These are phyloP conservation scores for Danio jaintianensis DNA, from an alignment of 2,797 vertebrate genomes.

Conservation along the genomic window DNA sequence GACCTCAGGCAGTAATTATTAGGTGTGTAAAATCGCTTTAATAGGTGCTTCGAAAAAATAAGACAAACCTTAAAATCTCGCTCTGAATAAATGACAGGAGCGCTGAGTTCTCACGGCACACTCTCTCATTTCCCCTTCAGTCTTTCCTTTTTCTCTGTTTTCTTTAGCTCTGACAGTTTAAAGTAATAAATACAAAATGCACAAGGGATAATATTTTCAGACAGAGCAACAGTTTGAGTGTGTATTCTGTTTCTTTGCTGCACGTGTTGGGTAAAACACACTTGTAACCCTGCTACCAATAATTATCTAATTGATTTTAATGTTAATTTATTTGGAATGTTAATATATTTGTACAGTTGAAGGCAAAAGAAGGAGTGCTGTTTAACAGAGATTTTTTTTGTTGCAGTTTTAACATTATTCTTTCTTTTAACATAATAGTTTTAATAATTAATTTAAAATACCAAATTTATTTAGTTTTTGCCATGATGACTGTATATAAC, in stretches of 20 bases:
- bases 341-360: not conserved
- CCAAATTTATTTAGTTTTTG: no score
- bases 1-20: slow-evolving; percentile 23
- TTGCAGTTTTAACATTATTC: no score
- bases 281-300: not conserved
- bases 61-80: slow-evolving; percentile 38
- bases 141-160: slow-evolving; percentile 30
- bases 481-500: no score
- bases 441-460: no score
- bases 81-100: slow-evolving; percentile 29
- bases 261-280: not conserved
- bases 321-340: not conserved
- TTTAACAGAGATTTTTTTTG: no score
- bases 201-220: slow-evolving; percentile 53
- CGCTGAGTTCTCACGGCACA: slow-evolving; percentile 31
- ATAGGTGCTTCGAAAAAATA: slow-evolving; percentile 16
- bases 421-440: no score
- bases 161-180: slow-evolving; percentile 45
- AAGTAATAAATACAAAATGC: slow-evolving; percentile 53
- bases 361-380: no score
- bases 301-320: not conserved
- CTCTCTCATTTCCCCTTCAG: slow-evolving; percentile 7
- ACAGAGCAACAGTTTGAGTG: not conserved
- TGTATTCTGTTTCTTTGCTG: slow-evolving; percentile 1
- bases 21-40: slow-evolving; percentile 18